Percentiles rank a stretch among this genome's conserved stretches.
phyloP scores from a whole-genome alignment of 2,888 invertebrate genomes.

The Macrophya annulata region DNA sequence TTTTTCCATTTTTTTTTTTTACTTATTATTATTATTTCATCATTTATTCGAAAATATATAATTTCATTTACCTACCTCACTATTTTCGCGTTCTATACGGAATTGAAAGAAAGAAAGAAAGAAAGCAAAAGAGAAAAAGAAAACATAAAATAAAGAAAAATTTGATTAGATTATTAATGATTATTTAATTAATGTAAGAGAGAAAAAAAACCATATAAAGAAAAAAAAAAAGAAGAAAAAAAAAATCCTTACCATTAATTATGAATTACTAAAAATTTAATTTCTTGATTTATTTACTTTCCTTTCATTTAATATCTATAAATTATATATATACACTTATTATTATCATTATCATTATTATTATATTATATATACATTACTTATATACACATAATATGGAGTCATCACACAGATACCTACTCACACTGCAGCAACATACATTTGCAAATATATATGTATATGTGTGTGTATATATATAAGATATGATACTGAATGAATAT shows the following conservation, averaged over 20 bases:
- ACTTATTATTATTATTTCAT: neutral
- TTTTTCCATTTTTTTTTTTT: neutral
- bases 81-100: neutral
- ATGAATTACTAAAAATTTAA: slow-evolving; percentile 75
- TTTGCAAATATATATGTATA: neutral
- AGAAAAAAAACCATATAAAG: slow-evolving; percentile 66
- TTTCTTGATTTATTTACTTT: slow-evolving; percentile 17
- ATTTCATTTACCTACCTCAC: slow-evolving; percentile 31
- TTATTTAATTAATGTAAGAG: slow-evolving; percentile 77
- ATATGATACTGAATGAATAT: too few species aligned
- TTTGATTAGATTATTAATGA: slow-evolving; percentile 77
- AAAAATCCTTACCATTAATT: slow-evolving; percentile 77
- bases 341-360: slow-evolving; percentile 9
- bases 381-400: neutral
- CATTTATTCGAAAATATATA: slow-evolving; percentile 29
- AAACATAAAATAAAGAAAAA: slow-evolving; percentile 65
- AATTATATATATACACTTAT: neutral
- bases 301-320: neutral
- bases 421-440: neutral
- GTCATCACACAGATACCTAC: neutral
- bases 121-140: slow-evolving; percentile 69
- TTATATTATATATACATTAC: neutral
- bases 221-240: slow-evolving; percentile 66
- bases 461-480: too few species aligned
- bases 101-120: slow-evolving; percentile 53